A percentile compares a stretch with the other conserved stretches of the same genome.
phyloP scores from a whole-genome alignment of 2,113 vertebrate species.

The Symphodus melops region DNA sequence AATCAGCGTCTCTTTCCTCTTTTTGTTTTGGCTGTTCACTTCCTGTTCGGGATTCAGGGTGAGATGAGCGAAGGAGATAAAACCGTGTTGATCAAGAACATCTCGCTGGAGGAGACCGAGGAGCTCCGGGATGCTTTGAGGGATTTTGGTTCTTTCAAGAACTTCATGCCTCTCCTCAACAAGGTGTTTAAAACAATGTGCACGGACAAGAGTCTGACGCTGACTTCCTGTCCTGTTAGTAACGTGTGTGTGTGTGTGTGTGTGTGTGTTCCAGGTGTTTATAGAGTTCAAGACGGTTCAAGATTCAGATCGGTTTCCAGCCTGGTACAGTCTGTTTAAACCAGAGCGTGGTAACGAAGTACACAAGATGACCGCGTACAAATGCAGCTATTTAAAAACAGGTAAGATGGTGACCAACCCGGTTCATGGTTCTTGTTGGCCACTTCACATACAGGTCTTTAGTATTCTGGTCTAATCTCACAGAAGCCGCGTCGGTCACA shows the following conservation, averaged over 20 bases:
- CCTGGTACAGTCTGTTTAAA: constrained; percentile 1
- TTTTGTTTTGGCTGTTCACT: not conserved
- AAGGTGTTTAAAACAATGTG: constrained; percentile 43
- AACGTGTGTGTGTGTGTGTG: not conserved
- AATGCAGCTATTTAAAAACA: no score
- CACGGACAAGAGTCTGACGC: no score
- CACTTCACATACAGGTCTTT: no score
- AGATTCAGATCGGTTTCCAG: not conserved
- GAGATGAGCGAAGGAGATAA: fast-evolving
- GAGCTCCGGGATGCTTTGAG: constrained; percentile 22
- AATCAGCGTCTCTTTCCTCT: not conserved
- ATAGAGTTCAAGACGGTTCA: not conserved
- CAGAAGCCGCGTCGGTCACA: no score
- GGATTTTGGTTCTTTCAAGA: not conserved
- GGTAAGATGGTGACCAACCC: no score
- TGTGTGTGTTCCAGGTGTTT: not conserved
- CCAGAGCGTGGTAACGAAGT: not conserved
- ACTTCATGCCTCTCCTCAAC: constrained; percentile 68
- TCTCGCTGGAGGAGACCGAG: constrained; percentile 21
- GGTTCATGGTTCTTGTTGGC: no score
- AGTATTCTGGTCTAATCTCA: no score
- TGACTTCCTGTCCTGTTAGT: no score
- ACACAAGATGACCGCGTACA: constrained; percentile 12
- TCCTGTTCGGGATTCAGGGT: not conserved
- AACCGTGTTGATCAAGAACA: constrained; percentile 49